phyloP scores from a whole-genome alignment of 2,888 invertebrate genomes.

The Pilophorus perplexus region DNA sequence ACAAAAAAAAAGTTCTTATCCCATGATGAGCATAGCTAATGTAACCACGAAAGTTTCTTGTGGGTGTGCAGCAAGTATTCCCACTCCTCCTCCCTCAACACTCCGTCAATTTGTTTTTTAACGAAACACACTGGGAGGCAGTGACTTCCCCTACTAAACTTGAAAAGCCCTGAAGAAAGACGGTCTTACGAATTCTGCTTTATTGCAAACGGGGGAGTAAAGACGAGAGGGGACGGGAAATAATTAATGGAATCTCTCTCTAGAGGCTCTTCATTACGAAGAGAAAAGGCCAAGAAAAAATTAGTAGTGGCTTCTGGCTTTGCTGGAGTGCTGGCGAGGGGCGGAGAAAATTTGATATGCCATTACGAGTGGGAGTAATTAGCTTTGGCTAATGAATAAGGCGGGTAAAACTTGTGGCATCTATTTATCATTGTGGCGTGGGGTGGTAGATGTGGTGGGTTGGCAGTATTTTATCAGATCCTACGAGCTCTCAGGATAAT shows the following conservation, averaged over 20 bases:
- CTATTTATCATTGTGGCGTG: conserved; percentile 31
- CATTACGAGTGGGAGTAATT: conserved; percentile 34
- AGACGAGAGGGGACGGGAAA: background rate
- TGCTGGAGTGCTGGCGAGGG: background rate
- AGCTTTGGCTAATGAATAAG: conserved; percentile 34
- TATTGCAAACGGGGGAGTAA: background rate
- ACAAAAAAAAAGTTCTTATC: no score
- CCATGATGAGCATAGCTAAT: no score
- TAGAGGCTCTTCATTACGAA: conserved; percentile 22
- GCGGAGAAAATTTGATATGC: conserved; percentile 15
- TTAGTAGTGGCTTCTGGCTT: background rate
- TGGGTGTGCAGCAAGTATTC: no score
- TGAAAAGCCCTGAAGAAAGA: no score
- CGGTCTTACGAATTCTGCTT: background rate
- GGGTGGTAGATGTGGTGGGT: no score
- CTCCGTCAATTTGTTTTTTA: no score
- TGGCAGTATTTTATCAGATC: no score
- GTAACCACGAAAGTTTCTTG: no score
- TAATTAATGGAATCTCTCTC: conserved; percentile 20
- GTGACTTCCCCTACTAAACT: no score
- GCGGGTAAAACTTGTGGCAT: conserved; percentile 24
- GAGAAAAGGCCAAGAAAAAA: background rate
- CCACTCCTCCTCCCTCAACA: no score
- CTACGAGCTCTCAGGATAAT: no score
- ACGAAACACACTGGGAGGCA: no score